Conservation (phyloP, 2,888 invertebrate species). For the Pandemis heparana region DNA sequence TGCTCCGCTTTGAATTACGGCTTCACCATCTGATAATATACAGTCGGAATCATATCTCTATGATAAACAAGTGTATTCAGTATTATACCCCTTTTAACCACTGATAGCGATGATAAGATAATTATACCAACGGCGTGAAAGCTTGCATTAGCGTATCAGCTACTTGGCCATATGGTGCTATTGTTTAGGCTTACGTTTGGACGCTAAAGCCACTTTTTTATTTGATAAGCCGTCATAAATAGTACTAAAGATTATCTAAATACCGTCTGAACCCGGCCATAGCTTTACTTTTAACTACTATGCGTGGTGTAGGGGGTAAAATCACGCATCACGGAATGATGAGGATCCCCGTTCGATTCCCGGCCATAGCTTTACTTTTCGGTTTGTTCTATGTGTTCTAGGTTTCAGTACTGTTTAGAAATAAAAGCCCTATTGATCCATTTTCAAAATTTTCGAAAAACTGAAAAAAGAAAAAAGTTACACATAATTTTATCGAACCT, state of each 20-base stretch:
- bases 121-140: conserved; percentile 37
- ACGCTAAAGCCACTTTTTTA: neutral
- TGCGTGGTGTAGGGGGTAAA: too few relatives aligned
- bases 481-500: too few relatives aligned
- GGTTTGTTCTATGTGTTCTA: too few relatives aligned
- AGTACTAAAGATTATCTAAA: neutral
- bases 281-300: too few relatives aligned
- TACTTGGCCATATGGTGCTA: conserved; percentile 36
- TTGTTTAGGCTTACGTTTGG: neutral
- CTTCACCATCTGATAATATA: neutral
- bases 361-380: too few relatives aligned
- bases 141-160: conserved; percentile 39
- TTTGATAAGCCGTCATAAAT: neutral
- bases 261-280: neutral
- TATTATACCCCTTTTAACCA: conserved; percentile 27
- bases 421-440: too few relatives aligned
- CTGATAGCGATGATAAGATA: conserved; percentile 27
- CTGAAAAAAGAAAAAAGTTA: too few relatives aligned
- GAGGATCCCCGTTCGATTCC: too few relatives aligned
- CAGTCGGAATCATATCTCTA: conserved; percentile 6
- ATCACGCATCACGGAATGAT: too few relatives aligned
- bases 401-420: too few relatives aligned
- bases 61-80: conserved; percentile 30
- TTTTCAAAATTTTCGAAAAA: too few relatives aligned
- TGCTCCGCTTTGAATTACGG: too few relatives aligned